Percentiles rank a stretch among this genome's conserved stretches.
Conservation (phyloP, 2,113 vertebrate genomes). For the Crotophaga sulcirostris region DNA sequence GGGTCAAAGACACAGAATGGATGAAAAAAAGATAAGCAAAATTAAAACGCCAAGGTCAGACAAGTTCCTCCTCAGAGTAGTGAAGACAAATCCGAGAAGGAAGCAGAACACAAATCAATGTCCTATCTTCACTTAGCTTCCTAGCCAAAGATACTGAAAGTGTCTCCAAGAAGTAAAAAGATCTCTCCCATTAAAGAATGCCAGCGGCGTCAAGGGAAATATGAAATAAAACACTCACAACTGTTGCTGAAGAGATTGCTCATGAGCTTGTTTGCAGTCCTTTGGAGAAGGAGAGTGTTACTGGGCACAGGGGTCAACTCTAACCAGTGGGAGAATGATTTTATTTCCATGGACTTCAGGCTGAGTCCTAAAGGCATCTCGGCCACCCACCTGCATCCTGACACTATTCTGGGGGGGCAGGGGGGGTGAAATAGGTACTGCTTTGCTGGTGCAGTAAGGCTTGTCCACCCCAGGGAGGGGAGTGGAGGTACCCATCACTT, state of each 20-base stretch:
- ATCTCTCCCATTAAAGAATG: not conserved
- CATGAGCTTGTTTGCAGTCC: accelerated
- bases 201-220: not conserved
- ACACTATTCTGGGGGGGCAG: not conserved
- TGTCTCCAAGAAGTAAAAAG: constrained; percentile 21
- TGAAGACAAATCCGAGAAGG: not conserved
- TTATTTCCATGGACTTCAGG: not conserved
- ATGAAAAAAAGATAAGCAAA: constrained; percentile 63
- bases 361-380: not conserved
- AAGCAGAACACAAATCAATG: not conserved
- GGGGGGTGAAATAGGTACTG: not conserved
- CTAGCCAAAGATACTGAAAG: not conserved
- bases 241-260: not conserved
- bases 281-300: not conserved
- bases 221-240: not conserved
- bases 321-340: not conserved
- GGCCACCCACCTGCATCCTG: not conserved
- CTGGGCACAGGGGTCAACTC: not conserved
- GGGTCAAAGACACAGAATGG: constrained; percentile 72
- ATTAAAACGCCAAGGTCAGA: constrained; percentile 34
- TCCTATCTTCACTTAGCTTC: constrained; percentile 8
- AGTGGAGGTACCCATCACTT: not conserved
- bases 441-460: not conserved
- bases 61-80: not conserved
- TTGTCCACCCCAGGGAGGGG: accelerated